Conservation (phyloP, 2,113 vertebrate species). For the Rhabdomys dilectus region DNA sequence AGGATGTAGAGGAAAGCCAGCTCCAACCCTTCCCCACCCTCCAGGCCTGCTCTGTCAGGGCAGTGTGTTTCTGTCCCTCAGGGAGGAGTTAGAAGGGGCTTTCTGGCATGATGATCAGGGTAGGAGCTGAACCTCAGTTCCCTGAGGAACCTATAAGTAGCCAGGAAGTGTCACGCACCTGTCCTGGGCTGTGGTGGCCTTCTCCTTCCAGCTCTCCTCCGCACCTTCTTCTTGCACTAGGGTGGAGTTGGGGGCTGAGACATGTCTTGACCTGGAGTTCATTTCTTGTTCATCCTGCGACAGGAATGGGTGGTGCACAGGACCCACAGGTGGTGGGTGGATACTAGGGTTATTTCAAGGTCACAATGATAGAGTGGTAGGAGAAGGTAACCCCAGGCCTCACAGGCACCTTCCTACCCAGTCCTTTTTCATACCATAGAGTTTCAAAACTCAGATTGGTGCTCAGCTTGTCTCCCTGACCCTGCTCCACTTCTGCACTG, state of each 20-base stretch:
- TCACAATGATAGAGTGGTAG: background rate
- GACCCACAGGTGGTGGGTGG: background rate
- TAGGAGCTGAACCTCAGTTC: background rate
- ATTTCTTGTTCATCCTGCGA: background rate
- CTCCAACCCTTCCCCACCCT: background rate
- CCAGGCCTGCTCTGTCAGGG: background rate
- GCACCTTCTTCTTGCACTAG: background rate
- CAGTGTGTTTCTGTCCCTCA: background rate
- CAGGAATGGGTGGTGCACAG: background rate
- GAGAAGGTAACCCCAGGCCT: background rate
- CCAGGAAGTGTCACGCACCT: background rate
- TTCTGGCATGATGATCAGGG: background rate
- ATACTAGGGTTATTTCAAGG: background rate
- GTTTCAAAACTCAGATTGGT: background rate
- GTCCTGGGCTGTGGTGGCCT: background rate
- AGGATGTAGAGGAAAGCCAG: background rate
- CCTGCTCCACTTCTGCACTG: background rate
- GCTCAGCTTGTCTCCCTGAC: conserved; percentile 12
- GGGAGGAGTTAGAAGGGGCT: background rate
- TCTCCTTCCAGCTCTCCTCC: background rate
- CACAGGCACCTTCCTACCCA: too few species aligned
- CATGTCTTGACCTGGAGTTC: background rate
- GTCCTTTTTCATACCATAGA: background rate
- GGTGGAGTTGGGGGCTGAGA: background rate
- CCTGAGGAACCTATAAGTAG: background rate